Conservation (phyloP, 1,140 invertebrate species). For the Cyclargus thomasi region DNA sequence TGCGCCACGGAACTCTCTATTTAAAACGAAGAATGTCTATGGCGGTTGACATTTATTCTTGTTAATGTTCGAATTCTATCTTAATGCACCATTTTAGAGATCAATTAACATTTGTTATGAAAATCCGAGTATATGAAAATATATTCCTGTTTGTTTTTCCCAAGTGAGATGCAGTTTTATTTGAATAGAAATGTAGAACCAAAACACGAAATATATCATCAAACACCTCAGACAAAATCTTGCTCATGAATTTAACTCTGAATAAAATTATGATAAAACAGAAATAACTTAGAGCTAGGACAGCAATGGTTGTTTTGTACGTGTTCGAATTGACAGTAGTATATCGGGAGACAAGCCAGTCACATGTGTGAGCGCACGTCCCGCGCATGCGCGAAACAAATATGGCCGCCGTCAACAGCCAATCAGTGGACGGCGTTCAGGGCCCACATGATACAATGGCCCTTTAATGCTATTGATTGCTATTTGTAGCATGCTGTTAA, state of each 20-base stretch:
- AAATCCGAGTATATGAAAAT: background rate
- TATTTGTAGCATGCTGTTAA: constrained; percentile 40
- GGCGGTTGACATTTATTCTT: constrained; percentile 15
- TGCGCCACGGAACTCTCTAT: constrained; percentile 16
- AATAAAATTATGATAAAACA: constrained; percentile 5
- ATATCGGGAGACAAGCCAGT: constrained; percentile 33
- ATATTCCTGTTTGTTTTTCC: background rate
- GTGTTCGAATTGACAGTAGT: constrained; percentile 25
- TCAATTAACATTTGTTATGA: constrained; percentile 12
- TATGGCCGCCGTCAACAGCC: constrained; percentile 56
- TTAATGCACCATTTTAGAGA: constrained; percentile 13
- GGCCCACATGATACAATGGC: constrained; percentile 42
- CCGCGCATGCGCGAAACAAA: constrained; percentile 62
- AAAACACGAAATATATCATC: background rate
- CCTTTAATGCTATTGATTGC: constrained; percentile 57
- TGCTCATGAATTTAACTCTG: background rate
- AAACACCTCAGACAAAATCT: background rate
- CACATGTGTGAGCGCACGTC: constrained; percentile 48
- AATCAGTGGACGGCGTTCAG: constrained; percentile 40
- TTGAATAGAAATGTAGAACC: background rate
- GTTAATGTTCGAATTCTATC: constrained; percentile 15
- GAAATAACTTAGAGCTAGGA: background rate
- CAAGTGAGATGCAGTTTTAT: background rate
- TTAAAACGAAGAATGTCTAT: constrained; percentile 17
- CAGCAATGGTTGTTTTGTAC: background rate